A percentile compares a stretch with the other conserved stretches of the same genome.
Conservation (phyloP, 2,888 invertebrate genomes). For the Callyntrura guangdongensis region DNA sequence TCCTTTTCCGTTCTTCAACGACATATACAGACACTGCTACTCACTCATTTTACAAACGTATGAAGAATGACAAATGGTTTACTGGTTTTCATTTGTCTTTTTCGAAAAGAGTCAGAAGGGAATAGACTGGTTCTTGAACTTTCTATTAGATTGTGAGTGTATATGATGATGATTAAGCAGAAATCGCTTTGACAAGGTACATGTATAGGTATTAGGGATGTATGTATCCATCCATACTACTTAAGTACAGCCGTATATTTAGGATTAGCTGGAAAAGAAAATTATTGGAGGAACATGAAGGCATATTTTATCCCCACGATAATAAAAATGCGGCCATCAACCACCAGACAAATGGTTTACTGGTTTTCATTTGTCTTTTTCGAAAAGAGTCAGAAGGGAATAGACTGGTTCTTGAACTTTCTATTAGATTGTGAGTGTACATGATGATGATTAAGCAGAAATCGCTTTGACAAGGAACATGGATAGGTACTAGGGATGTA, state of each 20-base stretch:
- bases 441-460: background rate
- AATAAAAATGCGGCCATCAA: conserved; percentile 14
- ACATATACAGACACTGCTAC: no score
- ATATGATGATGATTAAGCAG: background rate
- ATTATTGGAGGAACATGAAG: background rate
- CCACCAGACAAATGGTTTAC: conserved; percentile 33
- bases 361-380: conserved; percentile 41
- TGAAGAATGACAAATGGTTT: conserved; percentile 3
- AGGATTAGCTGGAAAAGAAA: background rate
- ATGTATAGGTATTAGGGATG: background rate
- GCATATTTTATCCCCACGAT: conserved; percentile 12
- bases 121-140: background rate
- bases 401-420: background rate
- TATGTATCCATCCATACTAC: background rate
- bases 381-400: background rate
- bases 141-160: conserved; percentile 1
- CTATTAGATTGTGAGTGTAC: conserved; percentile 12
- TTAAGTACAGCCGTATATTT: background rate
- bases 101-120: background rate
- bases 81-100: conserved; percentile 41
- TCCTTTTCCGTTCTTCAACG: background rate
- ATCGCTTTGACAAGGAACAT: no score
- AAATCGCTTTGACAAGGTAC: no score
- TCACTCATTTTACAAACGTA: no score
- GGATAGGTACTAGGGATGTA: background rate